Percentiles rank a stretch among this genome's conserved stretches.
Evolutionary conservation across 2,797 vertebrate species (phyloP).

Genomic region (Channa striata): DNA sequence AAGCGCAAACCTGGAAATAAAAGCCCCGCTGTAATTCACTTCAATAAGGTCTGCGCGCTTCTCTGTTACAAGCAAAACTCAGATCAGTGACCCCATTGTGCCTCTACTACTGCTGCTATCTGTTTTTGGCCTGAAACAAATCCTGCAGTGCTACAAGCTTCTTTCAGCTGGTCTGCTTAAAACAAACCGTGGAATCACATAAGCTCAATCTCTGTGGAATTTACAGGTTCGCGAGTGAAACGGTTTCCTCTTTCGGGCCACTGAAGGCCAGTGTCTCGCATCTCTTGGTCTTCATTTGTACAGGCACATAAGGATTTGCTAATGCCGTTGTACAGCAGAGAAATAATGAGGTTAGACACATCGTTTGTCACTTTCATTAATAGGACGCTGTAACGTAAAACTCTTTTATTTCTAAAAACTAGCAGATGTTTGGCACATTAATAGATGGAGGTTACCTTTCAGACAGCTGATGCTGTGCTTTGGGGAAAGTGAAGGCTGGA

Average conservation of each 20-base stretch:
- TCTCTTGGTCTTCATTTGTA: not conserved
- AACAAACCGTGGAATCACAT: constrained; percentile 58
- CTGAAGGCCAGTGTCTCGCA: constrained; percentile 33
- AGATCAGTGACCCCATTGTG: constrained; percentile 76
- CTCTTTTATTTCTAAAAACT: not conserved
- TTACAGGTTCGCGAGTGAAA: constrained; percentile 53
- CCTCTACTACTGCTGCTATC: constrained; percentile 62
- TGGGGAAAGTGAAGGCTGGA: constrained; percentile 16
- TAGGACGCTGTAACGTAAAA: not conserved
- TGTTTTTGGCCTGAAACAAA: constrained; percentile 71
- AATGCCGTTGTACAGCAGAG: not conserved
- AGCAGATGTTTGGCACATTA: constrained; percentile 1
- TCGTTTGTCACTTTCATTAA: not conserved
- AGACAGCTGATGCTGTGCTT: constrained; percentile 9
- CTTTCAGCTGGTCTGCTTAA: constrained; percentile 67
- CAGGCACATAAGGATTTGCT: not conserved
- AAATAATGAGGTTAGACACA: constrained; percentile 29
- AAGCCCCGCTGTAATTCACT: constrained; percentile 53
- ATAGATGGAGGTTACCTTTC: constrained; percentile 9
- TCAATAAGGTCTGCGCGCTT: constrained; percentile 53
- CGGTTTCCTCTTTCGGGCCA: constrained; percentile 31
- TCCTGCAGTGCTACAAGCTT: constrained; percentile 58
- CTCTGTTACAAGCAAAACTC: constrained; percentile 69
- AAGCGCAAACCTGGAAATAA: constrained; percentile 53
- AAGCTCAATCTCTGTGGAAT: constrained; percentile 63